Evolutionary conservation across 1,140 invertebrate species (phyloP), one percentile per base, ranked within the genome.

Genomic region (Acyrthosiphon pisum): DNA sequence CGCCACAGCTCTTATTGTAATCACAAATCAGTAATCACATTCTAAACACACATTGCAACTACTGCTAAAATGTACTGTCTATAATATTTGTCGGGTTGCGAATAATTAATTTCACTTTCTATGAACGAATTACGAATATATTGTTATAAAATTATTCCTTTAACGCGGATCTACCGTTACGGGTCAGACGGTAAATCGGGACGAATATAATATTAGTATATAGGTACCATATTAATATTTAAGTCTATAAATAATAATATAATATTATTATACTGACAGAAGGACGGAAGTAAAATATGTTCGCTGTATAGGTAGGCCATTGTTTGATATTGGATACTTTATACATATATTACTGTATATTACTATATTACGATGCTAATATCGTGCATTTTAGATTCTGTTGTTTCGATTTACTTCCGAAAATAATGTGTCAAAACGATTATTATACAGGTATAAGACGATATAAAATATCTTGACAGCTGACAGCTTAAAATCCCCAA

Each of bases 31-130:
- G n/a, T 53, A 53, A 89, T 89, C n/a, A 26, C 48, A 89, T 89
- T 56, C 87, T 88, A 88, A 88, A 89, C 35, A 14, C 35, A 26
- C 87, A 53, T 35, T 18, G 86, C 18, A 50, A 44, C 46, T 88
- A 44, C 46, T 88, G 18, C 30, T 68, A 68, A 68, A 68, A 46
- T n/a, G 11, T 20, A 18, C 20, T 88, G 35, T 53, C 46, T 88
- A 41, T 30, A 83, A 22, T 30, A 50, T 22, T 3, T 35, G 4
- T 89, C 35, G 22, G 86, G 18, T 37, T 44, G 48, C 14, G 22
- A 89, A 56, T 56, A 89, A 89, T 89, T 89, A 56, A 56, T 89
- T 89, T 89, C 50, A 37, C 87, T 89, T 89, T 89, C 48, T 89
- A 37, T 22, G 14, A 2, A 53, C 30, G 30, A 68, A n/a, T n/a